Base-by-base conservation (phyloP, 2,888 invertebrate species). In the Alentia gelatinosa region DNA sequence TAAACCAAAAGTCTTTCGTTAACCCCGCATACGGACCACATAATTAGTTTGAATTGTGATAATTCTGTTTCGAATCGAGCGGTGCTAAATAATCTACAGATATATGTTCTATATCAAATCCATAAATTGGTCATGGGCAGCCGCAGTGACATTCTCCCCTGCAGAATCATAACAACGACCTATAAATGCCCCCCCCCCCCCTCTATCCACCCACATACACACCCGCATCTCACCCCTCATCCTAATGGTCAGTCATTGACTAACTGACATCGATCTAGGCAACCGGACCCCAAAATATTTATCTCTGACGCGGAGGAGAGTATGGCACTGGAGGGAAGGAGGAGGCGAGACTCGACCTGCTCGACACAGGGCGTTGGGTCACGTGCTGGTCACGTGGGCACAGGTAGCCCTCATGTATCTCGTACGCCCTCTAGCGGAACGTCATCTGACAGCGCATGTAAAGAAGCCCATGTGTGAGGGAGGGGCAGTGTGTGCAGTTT, bases 371-470 rank as follows among this genome's bases (percentile, higher is more conserved):
- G n/a, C 68, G 1, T 4, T 19, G 3, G 79, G 79, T 79, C 79
- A 79, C 79, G 79, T 79, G 79, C 37, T 79, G 1, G 37, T 79
- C 79, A 79, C 79, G 37, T 79, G 79, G 79, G 1, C 39, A 79
- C 79, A 79, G 39, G 79, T 35, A 79, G 35, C 39, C 79, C 79
- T 39, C 1, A 3, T 79, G 19, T 15, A 19, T 79, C 79, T 39
- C 12, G 12, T 37, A 39, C 39, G 79, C 79, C 79, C 35, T 39
- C 37, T 79, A 79, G 79, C 79, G 79, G 79, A 79, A 79, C 79
- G 30, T 74, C 74, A 74, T 74, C 74, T 74, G 74, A 74, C 74
- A 33, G 26, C 74, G 74, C 74, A 74, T 74, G 74, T 15, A 15
- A 26, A 74, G 33, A 74, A 33, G 30, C 15, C 74, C 74, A 74